Conservation (phyloP, 2,113 vertebrate species). For the Scartelaos histophorus region DNA sequence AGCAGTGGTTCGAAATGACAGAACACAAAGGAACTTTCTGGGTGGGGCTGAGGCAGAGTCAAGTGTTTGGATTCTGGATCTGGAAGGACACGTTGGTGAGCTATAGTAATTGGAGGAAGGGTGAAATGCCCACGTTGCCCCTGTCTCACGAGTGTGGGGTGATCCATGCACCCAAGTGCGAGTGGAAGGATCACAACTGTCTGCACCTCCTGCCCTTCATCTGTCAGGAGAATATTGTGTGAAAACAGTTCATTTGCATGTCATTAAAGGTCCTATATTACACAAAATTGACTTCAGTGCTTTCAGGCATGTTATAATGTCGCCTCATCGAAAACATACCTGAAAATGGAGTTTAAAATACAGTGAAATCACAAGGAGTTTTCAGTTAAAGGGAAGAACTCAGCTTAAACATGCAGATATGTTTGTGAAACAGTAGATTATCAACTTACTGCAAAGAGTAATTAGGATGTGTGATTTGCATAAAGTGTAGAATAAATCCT, state of each 20-base stretch:
- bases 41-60: slow-evolving; percentile 67
- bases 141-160: slow-evolving; percentile 49
- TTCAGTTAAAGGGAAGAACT: too few relatives aligned
- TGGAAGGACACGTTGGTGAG: slow-evolving; percentile 40
- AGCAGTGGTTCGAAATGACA: fast-evolving
- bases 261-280: too few relatives aligned
- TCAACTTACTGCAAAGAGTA: too few relatives aligned
- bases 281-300: too few relatives aligned
- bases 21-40: not conserved
- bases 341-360: too few relatives aligned
- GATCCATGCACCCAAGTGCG: not conserved
- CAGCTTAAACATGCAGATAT: too few relatives aligned
- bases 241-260: not conserved
- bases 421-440: too few relatives aligned
- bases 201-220: not conserved
- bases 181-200: slow-evolving; percentile 57
- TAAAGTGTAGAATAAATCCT: too few relatives aligned
- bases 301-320: too few relatives aligned
- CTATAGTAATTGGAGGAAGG: slow-evolving; percentile 46
- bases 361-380: too few relatives aligned
- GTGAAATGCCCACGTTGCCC: not conserved
- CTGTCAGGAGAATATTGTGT: slow-evolving; percentile 49
- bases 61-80: slow-evolving; percentile 69
- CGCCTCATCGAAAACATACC: too few relatives aligned
- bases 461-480: too few relatives aligned